Base-by-base conservation (phyloP, 2,797 vertebrate species). In the Adrianichthys oophorus region DNA sequence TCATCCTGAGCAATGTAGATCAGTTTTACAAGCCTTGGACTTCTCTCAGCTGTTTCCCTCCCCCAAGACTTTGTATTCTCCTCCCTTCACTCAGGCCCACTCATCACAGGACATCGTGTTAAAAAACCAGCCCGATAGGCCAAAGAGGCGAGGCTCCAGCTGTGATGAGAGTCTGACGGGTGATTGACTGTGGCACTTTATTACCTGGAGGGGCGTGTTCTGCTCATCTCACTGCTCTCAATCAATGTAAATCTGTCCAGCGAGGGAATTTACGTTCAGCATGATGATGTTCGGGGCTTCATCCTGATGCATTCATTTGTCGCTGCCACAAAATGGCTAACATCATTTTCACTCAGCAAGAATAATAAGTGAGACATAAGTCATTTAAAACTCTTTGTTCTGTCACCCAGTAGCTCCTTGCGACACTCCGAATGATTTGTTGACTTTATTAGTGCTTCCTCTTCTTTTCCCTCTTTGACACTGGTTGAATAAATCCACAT, bases 161-260 rank as follows among this genome's bases (percentile, higher is more conserved):
- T 70, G 76, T 62, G 70, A 77, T 54, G 57, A 48, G 64, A 48
- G 67, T 62, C 70, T 72, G 79, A 81, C 57, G 80, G 72, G 50
- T 77, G 80, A 87, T 85, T 57, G 59, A 85, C 78, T 74, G 65
- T 79, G 76, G 64, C 72, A 70, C 73, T 86, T 68, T 70, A 83
- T 80, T 68, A 72, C 79, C 72, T 67, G 57, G 66, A 79, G 78
- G 78, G 82, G 65, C 37, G 65, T 80, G 77, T 69, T 73, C 55
- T 24, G 59, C 80, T 85, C 76, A 72, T 83, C 77, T 74, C 57
- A 44, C 54, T 15, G 42, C 21, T 58, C 77, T 85, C 75, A 73
- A 80, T 89, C 81, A 83, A 73, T 83, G 75, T 82, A 80, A 87
- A 86, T 74, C 75, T 77, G 72, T 80, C 83, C 16, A 13, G 63